Conservation (phyloP, 2,797 vertebrate genomes). For the Gallinago stenura region DNA sequence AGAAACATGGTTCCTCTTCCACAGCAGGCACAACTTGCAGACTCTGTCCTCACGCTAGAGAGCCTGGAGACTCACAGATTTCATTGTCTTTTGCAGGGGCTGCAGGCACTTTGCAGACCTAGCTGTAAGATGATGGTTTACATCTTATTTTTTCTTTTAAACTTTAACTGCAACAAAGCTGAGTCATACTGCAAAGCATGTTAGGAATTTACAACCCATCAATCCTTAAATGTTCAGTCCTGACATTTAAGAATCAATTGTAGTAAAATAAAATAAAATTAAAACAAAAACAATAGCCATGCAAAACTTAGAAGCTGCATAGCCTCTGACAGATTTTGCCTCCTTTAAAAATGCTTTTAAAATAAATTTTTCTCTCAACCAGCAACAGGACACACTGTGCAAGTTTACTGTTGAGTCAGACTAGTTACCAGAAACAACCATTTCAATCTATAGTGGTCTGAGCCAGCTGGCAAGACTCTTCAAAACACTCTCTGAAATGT, state of each 20-base stretch:
- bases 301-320: background rate
- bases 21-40: background rate
- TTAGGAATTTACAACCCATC: constrained; percentile 32
- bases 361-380: background rate
- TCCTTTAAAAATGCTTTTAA: background rate
- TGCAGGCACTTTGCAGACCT: background rate
- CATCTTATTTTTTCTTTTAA: background rate
- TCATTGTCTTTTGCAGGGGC: background rate
- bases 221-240: background rate
- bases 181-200: constrained; percentile 49
- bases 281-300: constrained; percentile 38
- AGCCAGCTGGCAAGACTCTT: background rate
- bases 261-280: background rate
- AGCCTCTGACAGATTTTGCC: background rate
- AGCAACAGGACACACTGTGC: background rate
- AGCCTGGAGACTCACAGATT: background rate
- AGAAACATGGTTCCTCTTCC: background rate
- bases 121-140: background rate
- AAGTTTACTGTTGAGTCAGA: constrained; percentile 20
- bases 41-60: background rate
- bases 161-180: background rate
- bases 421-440: constrained; percentile 12
- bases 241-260: constrained; percentile 58
- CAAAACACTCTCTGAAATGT: background rate
- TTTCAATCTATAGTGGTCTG: background rate